Evolutionary conservation across 2,113 vertebrate species (phyloP).

Genomic region (Microcebus griseorufus): DNA sequence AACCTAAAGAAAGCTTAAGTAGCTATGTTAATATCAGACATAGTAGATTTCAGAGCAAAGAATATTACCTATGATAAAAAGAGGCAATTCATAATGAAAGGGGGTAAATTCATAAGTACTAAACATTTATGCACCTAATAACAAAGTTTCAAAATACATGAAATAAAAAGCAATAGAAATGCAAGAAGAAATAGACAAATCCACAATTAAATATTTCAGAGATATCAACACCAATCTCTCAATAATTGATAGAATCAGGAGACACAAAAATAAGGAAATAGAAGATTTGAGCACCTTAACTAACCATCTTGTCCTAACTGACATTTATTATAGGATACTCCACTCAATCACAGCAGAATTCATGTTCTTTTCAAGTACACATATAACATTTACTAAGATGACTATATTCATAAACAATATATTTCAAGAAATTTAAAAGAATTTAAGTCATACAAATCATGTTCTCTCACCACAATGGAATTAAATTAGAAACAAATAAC

Average conservation of each 20-base stretch:
- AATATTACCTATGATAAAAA: background rate
- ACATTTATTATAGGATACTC: background rate
- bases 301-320: background rate
- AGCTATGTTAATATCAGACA: background rate
- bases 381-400: background rate
- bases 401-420: background rate
- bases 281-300: background rate
- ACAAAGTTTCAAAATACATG: background rate
- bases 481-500: background rate
- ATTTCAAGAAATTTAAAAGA: background rate
- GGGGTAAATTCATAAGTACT: background rate
- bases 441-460: background rate
- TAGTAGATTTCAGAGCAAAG: background rate
- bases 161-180: background rate
- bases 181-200: background rate
- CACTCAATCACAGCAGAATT: background rate
- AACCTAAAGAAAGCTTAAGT: background rate
- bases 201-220: background rate
- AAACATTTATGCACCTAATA: background rate
- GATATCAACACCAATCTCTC: background rate
- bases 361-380: background rate
- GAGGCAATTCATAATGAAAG: background rate
- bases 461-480: background rate
- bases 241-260: background rate
- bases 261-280: background rate